These are phyloP conservation scores for Panopea generosa DNA, from an alignment of 2,888 invertebrate genomes.

Conservation along the genomic window DNA sequence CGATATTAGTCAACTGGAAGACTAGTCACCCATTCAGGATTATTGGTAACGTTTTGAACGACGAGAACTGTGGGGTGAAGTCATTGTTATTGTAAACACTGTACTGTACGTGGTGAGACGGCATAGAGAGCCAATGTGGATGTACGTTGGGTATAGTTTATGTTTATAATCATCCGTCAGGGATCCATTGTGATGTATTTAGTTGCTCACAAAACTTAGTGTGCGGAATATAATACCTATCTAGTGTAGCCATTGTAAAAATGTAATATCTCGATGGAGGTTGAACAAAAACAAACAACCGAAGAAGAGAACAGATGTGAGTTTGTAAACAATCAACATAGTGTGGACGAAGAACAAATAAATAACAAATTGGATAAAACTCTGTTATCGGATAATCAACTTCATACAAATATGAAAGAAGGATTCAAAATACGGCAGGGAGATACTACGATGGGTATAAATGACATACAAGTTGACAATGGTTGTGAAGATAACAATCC, in stretches of 20 bases:
- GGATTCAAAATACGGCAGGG: background rate
- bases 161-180: no score
- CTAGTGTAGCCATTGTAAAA: background rate
- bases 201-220: no score
- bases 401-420: slow-evolving; percentile 8
- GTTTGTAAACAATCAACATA: slow-evolving; percentile 9
- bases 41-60: background rate
- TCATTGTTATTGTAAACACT: background rate
- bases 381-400: slow-evolving; percentile 24
- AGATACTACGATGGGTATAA: slow-evolving; percentile 23
- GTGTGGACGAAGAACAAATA: slow-evolving; percentile 21
- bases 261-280: slow-evolving; percentile 22
- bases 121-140: background rate
- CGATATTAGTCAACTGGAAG: slow-evolving; percentile 39
- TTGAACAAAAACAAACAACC: slow-evolving; percentile 13
- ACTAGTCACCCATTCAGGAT: slow-evolving; percentile 7
- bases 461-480: slow-evolving; percentile 9
- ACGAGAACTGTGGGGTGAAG: background rate
- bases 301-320: slow-evolving; percentile 25
- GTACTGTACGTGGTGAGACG: slow-evolving; percentile 6
- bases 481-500: slow-evolving; percentile 29
- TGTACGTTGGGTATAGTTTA: no score
- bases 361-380: slow-evolving; percentile 12
- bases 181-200: no score
- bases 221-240: no score